Percentiles rank a stretch among this genome's conserved stretches.
These are phyloP conservation scores for Akabosia matsudoensis DNA, from an alignment of 1,140 invertebrate genomes.

Conservation along the genomic window DNA sequence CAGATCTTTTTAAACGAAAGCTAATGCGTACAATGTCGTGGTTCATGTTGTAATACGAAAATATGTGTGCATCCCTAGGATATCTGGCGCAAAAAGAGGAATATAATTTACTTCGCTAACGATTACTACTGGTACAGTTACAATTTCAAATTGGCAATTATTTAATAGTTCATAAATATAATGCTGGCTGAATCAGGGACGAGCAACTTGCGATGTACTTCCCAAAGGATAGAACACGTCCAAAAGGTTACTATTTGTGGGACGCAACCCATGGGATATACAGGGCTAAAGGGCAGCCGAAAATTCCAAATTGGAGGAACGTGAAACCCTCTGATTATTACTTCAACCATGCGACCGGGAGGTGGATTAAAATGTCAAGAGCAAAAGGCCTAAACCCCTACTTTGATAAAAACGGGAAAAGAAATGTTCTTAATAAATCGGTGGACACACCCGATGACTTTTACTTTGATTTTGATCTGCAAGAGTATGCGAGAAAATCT, in stretches of 20 bases:
- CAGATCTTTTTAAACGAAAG: too few species aligned
- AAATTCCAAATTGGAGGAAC: background rate
- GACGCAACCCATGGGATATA: background rate
- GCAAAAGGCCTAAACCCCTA: background rate
- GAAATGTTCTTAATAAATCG: background rate
- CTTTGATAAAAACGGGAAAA: background rate
- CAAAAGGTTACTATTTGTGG: background rate
- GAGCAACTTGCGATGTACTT: slow-evolving; percentile 5
- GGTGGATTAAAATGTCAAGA: background rate
- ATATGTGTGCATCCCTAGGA: background rate
- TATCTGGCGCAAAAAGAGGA: slow-evolving; percentile 25
- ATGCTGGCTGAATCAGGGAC: background rate
- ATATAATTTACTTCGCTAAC: background rate
- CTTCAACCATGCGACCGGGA: background rate
- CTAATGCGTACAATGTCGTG: too few species aligned
- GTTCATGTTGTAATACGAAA: too few species aligned
- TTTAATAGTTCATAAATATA: too few species aligned
- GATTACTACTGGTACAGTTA: slow-evolving; percentile 27
- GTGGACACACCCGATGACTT: background rate
- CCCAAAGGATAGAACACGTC: background rate
- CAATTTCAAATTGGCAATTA: too few species aligned
- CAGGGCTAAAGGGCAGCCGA: background rate
- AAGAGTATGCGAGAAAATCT: background rate
- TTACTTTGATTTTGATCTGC: background rate
- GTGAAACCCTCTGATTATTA: background rate